These are phyloP conservation scores for human DNA, from an alignment of 2,113 vertebrate genomes.

Conservation along the genomic window DNA sequence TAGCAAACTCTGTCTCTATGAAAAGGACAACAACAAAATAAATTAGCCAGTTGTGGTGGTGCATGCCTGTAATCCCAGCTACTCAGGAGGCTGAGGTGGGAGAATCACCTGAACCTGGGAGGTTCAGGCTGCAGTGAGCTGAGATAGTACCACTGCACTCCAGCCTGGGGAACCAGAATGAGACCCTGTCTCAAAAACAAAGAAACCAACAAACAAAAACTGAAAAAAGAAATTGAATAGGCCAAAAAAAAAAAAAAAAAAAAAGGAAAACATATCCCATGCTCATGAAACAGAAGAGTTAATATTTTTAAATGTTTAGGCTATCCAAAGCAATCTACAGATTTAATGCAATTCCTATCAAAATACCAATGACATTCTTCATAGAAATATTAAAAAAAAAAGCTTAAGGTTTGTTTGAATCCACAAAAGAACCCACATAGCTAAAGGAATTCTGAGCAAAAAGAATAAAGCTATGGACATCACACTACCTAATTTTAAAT, in stretches of 20 bases:
- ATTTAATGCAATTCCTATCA: not conserved
- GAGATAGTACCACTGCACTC: no score
- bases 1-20: no score
- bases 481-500: not conserved
- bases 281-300: not conserved
- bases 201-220: not conserved
- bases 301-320: not conserved
- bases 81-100: no score
- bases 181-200: no score
- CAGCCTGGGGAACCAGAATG: no score
- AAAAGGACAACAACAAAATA: no score
- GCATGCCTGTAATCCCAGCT: no score
- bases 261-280: not conserved
- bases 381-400: not conserved
- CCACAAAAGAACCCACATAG: not conserved
- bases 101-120: no score
- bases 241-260: not conserved
- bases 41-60: no score
- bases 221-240: not conserved
- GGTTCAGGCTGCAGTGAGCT: no score
- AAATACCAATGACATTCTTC: not conserved
- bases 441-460: not conserved
- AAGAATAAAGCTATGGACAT: not conserved
- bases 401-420: not conserved
- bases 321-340: not conserved